A percentile compares a stretch with the other conserved stretches of the same genome.
phyloP scores from a whole-genome alignment of 2,888 invertebrate species.

The Sarcophaga variegata region DNA sequence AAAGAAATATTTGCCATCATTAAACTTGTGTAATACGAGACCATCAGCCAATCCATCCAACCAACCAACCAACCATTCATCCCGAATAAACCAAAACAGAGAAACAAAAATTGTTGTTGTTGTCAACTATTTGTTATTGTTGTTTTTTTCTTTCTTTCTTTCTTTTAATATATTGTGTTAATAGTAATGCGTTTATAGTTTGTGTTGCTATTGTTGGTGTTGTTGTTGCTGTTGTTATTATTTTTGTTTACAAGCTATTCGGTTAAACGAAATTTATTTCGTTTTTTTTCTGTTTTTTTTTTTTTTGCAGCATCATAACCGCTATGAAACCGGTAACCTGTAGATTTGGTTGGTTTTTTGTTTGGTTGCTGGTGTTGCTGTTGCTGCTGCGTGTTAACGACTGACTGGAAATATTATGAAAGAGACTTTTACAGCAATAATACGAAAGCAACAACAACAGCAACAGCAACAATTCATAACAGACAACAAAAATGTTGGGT shows the following conservation, averaged over 20 bases:
- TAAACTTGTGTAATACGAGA: not conserved
- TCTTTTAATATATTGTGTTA: too few species aligned
- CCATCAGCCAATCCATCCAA: not conserved
- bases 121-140: not conserved
- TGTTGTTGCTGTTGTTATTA: too few species aligned
- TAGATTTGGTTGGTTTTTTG: not conserved
- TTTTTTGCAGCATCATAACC: not conserved
- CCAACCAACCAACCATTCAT: not conserved
- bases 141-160: not conserved
- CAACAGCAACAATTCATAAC: not conserved
- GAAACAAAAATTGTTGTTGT: not conserved
- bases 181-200: not conserved
- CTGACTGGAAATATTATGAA: not conserved
- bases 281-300: too few species aligned
- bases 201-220: too few species aligned
- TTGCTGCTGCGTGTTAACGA: too few species aligned
- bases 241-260: too few species aligned
- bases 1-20: not conserved
- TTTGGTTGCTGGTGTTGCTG: too few species aligned
- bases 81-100: not conserved
- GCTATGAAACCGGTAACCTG: not conserved
- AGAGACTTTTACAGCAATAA: not conserved
- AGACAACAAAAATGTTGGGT: not conserved
- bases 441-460: too few species aligned
- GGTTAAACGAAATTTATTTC: too few species aligned